Evolutionary conservation across 2,888 invertebrate genomes (phyloP).

Genomic region (Punctoribates punctum): DNA sequence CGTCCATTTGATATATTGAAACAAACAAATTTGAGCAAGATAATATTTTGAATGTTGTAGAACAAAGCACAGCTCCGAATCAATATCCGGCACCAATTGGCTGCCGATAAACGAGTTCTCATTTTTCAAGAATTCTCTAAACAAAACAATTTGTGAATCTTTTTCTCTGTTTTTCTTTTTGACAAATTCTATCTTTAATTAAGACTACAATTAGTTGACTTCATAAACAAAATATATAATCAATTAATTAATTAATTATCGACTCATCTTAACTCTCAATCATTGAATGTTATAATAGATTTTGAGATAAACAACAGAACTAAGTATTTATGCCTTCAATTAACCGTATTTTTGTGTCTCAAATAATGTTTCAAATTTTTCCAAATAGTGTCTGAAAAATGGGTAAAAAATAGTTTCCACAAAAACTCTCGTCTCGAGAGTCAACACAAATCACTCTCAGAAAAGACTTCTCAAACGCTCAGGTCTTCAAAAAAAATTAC

Average conservation of each 20-base stretch:
- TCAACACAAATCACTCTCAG: too few relatives aligned
- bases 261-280: background rate
- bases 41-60: background rate
- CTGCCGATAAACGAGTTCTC: background rate
- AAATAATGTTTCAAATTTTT: background rate
- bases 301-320: background rate
- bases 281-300: constrained; percentile 13
- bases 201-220: too few relatives aligned
- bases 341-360: constrained; percentile 10
- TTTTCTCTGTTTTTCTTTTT: too few relatives aligned
- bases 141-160: background rate
- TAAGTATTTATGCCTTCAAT: constrained; percentile 9
- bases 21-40: background rate
- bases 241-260: too few relatives aligned
- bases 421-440: background rate
- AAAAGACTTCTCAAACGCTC: background rate
- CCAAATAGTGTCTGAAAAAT: background rate
- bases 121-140: background rate
- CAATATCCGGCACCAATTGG: background rate
- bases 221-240: too few relatives aligned
- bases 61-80: background rate
- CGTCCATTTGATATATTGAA: background rate
- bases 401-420: background rate
- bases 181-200: too few relatives aligned
- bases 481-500: background rate